phyloP scores from a whole-genome alignment of 2,888 invertebrate genomes.

The Rotaria macrura region DNA sequence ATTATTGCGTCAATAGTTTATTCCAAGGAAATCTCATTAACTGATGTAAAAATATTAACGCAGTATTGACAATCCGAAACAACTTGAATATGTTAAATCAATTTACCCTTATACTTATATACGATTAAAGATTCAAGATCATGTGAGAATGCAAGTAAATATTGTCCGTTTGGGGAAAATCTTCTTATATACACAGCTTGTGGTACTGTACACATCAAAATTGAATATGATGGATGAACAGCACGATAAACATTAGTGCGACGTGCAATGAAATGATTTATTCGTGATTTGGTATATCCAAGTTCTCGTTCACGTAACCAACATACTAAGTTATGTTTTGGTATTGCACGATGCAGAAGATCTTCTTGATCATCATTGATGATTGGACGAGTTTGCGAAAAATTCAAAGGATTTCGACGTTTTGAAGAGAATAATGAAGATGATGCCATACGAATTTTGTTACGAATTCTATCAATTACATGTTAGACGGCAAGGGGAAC shows the following conservation, averaged over 20 bases:
- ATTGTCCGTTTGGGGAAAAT: constrained; percentile 11
- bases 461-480: not conserved
- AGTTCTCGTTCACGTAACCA: not conserved
- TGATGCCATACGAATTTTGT: not conserved
- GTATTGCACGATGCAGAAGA: not conserved
- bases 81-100: no score
- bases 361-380: not conserved
- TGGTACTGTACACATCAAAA: constrained; percentile 9
- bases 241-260: not conserved
- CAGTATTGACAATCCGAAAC: no score
- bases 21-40: no score
- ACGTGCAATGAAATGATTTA: not conserved
- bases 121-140: not conserved
- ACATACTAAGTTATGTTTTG: not conserved
- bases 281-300: not conserved
- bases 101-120: not conserved
- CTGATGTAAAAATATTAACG: no score
- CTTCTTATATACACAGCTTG: not conserved
- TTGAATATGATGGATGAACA: not conserved
- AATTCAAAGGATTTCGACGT: not conserved
- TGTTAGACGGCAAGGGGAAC: not conserved
- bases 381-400: not conserved
- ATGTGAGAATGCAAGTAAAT: not conserved
- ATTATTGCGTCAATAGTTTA: no score
- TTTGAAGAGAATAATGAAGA: not conserved